phyloP scores from a whole-genome alignment of 1,140 invertebrate genomes.

The Monochamus saltuarius region DNA sequence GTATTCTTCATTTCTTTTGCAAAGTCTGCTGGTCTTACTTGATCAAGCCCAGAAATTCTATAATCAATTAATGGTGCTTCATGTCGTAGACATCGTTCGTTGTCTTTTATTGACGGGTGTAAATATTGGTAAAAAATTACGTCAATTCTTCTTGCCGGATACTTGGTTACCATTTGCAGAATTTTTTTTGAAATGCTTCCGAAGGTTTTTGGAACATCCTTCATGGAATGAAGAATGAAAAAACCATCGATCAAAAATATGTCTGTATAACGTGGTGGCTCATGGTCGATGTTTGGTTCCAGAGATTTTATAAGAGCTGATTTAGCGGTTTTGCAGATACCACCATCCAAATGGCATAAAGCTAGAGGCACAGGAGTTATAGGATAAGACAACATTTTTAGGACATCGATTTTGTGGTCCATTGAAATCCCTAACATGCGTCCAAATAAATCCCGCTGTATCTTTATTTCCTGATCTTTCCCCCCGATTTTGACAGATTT shows the following conservation, averaged over 20 bases:
- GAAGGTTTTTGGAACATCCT: conserved; percentile 14
- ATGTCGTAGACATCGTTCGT: conserved; percentile 14
- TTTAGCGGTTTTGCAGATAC: conserved; percentile 42
- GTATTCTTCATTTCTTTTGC: conserved; percentile 11
- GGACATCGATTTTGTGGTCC: conserved; percentile 29
- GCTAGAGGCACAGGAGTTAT: conserved; percentile 36
- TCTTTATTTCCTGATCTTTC: conserved; percentile 37
- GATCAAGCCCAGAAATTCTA: background rate
- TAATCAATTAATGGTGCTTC: background rate
- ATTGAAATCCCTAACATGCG: conserved; percentile 34
- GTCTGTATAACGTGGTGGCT: conserved; percentile 31
- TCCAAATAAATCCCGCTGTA: conserved; percentile 44
- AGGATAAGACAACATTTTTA: conserved; percentile 34
- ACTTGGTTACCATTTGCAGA: conserved; percentile 15
- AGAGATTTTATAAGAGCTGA: conserved; percentile 26
- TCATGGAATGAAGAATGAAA: conserved; percentile 12
- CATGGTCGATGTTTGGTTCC: conserved; percentile 23
- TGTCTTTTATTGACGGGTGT: conserved; percentile 17
- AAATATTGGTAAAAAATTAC: conserved; percentile 21
- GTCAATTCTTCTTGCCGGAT: conserved; percentile 14
- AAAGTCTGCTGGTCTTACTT: conserved; percentile 13
- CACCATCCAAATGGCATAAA: conserved; percentile 43
- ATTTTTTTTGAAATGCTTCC: conserved; percentile 18
- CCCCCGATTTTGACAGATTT: conserved; percentile 28
- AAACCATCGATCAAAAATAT: conserved; percentile 24